A percentile compares a stretch with the other conserved stretches of the same genome.
phyloP scores from a whole-genome alignment of 2,113 vertebrate species.

The Psilopogon haemacephalus region DNA sequence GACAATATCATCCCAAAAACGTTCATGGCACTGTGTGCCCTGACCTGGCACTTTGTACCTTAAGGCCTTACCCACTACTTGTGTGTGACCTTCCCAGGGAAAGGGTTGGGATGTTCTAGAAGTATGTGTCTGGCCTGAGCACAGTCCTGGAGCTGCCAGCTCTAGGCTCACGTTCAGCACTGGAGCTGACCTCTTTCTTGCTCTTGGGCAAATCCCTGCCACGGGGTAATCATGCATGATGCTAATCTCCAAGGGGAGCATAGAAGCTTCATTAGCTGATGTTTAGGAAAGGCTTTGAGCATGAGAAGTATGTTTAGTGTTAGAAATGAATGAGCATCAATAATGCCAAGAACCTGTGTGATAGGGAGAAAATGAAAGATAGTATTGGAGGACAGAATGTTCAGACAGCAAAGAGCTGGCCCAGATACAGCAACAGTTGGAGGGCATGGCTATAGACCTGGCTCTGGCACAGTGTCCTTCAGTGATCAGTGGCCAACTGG shows the following conservation, averaged over 20 bases:
- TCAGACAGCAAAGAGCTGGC: background rate
- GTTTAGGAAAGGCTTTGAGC: constrained; percentile 1
- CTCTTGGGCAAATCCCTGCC: background rate
- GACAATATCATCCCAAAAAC: background rate
- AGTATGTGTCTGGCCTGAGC: background rate
- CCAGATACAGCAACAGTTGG: background rate
- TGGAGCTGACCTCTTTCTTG: background rate
- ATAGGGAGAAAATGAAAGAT: background rate
- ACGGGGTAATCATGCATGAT: rapidly evolving
- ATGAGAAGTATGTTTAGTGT: background rate
- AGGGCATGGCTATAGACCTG: background rate
- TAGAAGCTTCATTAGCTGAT: background rate
- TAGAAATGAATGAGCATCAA: constrained; percentile 44
- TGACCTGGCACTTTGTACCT: background rate
- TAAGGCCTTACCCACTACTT: background rate
- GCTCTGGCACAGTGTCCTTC: background rate
- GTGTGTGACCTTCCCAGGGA: background rate
- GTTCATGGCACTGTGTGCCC: rapidly evolving
- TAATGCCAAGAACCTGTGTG: constrained; percentile 20
- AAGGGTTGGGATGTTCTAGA: background rate
- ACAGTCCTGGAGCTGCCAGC: background rate
- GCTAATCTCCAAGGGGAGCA: background rate
- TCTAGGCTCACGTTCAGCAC: background rate
- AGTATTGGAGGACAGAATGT: background rate
- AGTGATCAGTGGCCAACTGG: background rate